Base-by-base conservation (phyloP, 1,140 invertebrate species). In the Rhynchophorus ferrugineus region DNA sequence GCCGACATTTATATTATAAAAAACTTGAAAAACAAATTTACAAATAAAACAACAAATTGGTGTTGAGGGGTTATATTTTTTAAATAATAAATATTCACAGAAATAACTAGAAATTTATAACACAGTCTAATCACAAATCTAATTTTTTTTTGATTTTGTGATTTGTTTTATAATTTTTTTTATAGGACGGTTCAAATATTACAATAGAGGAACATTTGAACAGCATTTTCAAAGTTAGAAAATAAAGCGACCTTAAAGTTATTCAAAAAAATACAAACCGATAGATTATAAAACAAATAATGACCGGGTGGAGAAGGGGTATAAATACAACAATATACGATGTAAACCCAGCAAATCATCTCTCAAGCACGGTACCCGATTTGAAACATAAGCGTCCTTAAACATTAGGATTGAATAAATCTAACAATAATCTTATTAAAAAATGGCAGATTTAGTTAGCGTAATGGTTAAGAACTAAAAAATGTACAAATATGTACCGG, bases 91-190 rank as follows among this genome's bases (percentile, higher is more conserved):
- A 53, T 53, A 53, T 53, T 46, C 46, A 53, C 50, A 53, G 20
- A 21, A 39, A 46, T 53, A 43, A 53, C 37, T 41, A 53, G 24
- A 29, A 29, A 29, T 36, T 53, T 53, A 14, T 53, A 53, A 53
- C 50, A 53, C 50, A 53, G 50, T 53, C 44, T 53, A 53, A 53
- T 53, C 50, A 53, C 50, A 53, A 46, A 53, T 29, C 20, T 18
- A 52, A 37, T 53, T 53, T 53, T 53, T 53, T 53, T 48, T 35
- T 35, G 14, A 18, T 41, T 53, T 51, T 47, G 20, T 20, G 37
- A 13, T 53, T 53, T n/a, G n/a, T n/a, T 47, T 53, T 22, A 29
- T 29, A 5, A 6, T 38, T 36, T 20, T 53, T 52, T 51, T 53
- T 53, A 44, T 53, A 38, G 50, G 50, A 53, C 50, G 44, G 50